Percentiles rank a stretch among this genome's conserved stretches.
These are phyloP conservation scores for Morinoia aosen DNA, from an alignment of 2,888 invertebrate genomes.

Conservation along the genomic window DNA sequence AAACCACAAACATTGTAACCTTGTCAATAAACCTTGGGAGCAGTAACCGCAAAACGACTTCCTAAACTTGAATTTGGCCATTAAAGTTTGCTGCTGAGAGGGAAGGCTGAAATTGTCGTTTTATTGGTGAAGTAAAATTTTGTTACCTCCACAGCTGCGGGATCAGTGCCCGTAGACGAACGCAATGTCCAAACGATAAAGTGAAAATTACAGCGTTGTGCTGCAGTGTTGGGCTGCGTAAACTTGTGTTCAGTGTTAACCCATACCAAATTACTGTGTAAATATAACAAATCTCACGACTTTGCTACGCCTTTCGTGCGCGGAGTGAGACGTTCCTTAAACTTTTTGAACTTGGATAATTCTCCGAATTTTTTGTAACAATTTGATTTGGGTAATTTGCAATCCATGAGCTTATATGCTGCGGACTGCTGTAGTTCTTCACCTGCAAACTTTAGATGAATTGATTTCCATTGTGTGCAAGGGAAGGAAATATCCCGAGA, in stretches of 20 bases:
- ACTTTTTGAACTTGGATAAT: neutral
- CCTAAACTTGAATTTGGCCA: neutral
- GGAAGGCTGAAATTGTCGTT: neutral
- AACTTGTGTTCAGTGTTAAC: neutral
- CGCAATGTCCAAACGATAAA: neutral
- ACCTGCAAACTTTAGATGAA: too few relatives aligned
- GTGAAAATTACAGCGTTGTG: neutral
- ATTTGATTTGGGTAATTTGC: neutral
- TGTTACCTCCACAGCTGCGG: neutral
- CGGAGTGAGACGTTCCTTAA: neutral
- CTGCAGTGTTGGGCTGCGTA: neutral
- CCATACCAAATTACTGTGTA: neutral
- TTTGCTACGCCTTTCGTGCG: neutral
- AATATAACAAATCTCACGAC: neutral
- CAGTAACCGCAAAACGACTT: too few relatives aligned
- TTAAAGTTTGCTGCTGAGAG: neutral
- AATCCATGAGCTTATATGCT: too few relatives aligned
- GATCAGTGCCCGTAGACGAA: neutral
- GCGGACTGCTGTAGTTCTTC: too few relatives aligned
- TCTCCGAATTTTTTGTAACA: neutral
- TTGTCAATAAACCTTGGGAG: too few relatives aligned
- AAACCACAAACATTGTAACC: neutral
- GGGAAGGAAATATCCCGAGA: neutral
- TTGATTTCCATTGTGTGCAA: neutral
- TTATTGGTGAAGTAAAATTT: neutral